Evolutionary conservation across 2,797 vertebrate genomes (phyloP).

Genomic region (Phalloptychus januarius): DNA sequence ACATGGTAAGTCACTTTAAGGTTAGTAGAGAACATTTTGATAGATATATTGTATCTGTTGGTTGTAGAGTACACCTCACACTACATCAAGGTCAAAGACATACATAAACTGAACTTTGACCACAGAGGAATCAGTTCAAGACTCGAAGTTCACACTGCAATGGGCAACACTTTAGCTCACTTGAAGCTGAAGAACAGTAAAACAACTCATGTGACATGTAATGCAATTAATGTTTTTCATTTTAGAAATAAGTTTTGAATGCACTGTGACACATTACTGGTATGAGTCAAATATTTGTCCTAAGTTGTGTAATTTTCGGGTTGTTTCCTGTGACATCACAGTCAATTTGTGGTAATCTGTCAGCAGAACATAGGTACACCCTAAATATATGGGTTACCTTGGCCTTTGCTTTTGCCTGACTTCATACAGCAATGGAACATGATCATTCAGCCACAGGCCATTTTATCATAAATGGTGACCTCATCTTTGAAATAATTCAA

Average conservation of each 20-base stretch:
- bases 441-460: background rate
- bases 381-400: background rate
- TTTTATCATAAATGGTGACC: background rate
- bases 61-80: background rate
- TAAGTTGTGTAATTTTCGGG: background rate
- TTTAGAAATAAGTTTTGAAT: background rate
- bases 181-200: background rate
- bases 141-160: background rate
- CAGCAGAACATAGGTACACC: background rate
- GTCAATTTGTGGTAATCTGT: background rate
- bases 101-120: background rate
- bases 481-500: slow-evolving; percentile 7
- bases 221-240: background rate
- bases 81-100: background rate
- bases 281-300: background rate
- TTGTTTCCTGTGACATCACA: background rate
- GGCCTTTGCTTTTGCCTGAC: background rate
- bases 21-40: background rate
- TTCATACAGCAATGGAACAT: background rate
- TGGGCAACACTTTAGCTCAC: background rate
- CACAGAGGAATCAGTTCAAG: background rate
- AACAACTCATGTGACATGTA: background rate
- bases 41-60: background rate
- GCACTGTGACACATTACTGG: background rate
- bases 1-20: background rate